A percentile compares a stretch with the other conserved stretches of the same genome.
These are phyloP conservation scores for Aporophyla lueneburgensis DNA, from an alignment of 2,888 invertebrate genomes.

Conservation along the genomic window DNA sequence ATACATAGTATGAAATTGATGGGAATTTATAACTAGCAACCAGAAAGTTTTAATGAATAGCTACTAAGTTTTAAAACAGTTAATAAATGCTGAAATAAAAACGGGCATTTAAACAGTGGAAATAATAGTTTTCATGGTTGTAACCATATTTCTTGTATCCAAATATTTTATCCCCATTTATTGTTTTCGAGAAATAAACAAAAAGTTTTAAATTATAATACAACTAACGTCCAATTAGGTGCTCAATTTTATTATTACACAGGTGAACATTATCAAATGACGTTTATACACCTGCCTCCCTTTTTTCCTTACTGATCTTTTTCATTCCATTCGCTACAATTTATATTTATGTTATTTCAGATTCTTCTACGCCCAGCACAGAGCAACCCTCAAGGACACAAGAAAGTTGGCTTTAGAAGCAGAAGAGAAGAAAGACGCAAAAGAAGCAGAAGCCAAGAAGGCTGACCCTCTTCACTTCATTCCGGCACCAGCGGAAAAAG, in stretches of 20 bases:
- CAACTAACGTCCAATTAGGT: too few relatives aligned
- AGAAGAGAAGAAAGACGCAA: slow-evolving; percentile 75
- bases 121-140: too few relatives aligned
- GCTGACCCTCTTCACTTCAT: slow-evolving; percentile 63
- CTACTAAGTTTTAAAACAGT: neutral
- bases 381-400: slow-evolving; percentile 71
- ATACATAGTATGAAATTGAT: neutral
- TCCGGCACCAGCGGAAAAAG: slow-evolving; percentile 37
- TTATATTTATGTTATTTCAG: slow-evolving; percentile 70
- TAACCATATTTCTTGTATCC: too few relatives aligned
- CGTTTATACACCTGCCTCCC: neutral
- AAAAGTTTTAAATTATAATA: too few relatives aligned
- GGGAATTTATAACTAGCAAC: neutral
- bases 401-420: slow-evolving; percentile 81
- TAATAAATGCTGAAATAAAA: neutral
- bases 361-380: slow-evolving; percentile 80
- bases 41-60: neutral
- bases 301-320: neutral
- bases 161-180: too few relatives aligned
- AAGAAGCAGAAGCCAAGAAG: slow-evolving; percentile 72
- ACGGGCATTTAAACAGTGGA: neutral
- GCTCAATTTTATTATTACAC: too few relatives aligned
- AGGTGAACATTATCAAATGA: neutral
- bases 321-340: neutral
- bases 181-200: too few relatives aligned